Conservation (phyloP, 2,797 vertebrate species). For the Squalus acanthias region DNA sequence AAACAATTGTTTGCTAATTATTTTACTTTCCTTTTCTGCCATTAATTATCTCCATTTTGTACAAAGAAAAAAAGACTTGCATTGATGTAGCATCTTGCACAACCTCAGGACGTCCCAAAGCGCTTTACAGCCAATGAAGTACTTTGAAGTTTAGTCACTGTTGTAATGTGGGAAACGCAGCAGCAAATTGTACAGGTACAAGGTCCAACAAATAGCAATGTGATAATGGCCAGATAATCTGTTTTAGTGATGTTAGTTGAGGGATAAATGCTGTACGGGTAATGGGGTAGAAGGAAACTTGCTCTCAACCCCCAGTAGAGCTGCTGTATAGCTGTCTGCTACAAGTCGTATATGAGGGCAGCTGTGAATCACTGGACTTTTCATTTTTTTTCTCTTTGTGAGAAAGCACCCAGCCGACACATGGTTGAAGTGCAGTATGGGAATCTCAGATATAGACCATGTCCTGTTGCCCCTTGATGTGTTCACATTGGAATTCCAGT, state of each 20-base stretch:
- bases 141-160: not conserved
- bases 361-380: not conserved
- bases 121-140: not conserved
- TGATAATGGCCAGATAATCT: not conserved
- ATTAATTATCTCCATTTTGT: not conserved
- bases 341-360: not conserved
- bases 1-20: not conserved
- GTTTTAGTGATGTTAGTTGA: not conserved
- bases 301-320: no score
- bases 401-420: not conserved
- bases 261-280: no score
- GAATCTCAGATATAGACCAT: not conserved
- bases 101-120: not conserved
- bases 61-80: not conserved
- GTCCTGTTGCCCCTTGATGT: not conserved
- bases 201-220: not conserved
- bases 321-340: not conserved
- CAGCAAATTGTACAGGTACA: not conserved
- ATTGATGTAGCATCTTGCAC: not conserved
- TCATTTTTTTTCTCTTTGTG: not conserved
- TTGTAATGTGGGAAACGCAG: not conserved
- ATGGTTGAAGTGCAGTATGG: not conserved
- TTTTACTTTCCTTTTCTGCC: not conserved
- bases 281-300: no score
- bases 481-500: not conserved